phyloP scores from a whole-genome alignment of 2,113 vertebrate species.

The Poeciliopsis occidentalis region DNA sequence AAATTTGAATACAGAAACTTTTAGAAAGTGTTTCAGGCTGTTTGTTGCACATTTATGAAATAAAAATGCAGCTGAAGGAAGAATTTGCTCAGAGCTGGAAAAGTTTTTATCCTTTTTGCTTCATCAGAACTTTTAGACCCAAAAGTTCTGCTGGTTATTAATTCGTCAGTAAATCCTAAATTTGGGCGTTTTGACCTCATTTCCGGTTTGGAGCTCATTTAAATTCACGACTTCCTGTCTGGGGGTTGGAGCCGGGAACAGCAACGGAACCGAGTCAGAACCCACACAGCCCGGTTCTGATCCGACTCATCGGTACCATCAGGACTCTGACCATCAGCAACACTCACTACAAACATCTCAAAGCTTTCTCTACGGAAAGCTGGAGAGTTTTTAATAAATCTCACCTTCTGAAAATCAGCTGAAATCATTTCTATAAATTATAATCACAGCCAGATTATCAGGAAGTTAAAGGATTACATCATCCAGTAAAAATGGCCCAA shows the following conservation, averaged over 20 bases:
- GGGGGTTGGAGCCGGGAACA: constrained; percentile 2
- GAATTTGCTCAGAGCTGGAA: neutral
- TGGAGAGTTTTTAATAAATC: neutral
- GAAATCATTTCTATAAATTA: neutral
- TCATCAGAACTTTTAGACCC: neutral
- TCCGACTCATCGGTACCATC: too few relatives aligned
- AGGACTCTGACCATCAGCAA: too few relatives aligned
- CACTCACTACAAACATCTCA: neutral
- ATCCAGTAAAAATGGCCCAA: too few relatives aligned
- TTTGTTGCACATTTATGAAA: neutral
- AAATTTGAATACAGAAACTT: too few relatives aligned
- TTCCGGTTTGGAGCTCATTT: neutral
- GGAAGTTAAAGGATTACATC: too few relatives aligned
- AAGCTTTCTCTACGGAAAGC: too few relatives aligned
- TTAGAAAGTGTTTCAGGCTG: too few relatives aligned
- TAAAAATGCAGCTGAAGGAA: neutral
- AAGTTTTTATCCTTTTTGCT: neutral
- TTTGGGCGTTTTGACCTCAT: neutral
- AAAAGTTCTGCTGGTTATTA: neutral
- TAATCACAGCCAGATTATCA: too few relatives aligned
- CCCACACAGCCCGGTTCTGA: too few relatives aligned
- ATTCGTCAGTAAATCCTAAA: neutral
- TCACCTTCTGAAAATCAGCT: neutral
- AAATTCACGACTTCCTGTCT: constrained; percentile 10
- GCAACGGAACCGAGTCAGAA: neutral